Base-by-base conservation (phyloP, 2,888 invertebrate species). In the Andrena flavipes region DNA sequence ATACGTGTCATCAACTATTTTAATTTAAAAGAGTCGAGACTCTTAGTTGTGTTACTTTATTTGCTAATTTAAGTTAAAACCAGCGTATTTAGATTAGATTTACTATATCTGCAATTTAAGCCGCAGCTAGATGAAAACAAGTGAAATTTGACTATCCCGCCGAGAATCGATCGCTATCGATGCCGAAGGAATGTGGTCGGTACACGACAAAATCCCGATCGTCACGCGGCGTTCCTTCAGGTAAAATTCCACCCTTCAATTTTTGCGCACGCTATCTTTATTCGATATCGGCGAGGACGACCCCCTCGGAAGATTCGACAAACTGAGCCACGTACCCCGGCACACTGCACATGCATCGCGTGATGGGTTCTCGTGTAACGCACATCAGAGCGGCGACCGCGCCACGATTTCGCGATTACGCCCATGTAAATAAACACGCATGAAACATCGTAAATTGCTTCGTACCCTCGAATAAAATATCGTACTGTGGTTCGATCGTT, bases 401-500 rank as follows among this genome's bases (percentile, higher is more conserved):
- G 51, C 33, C 49, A 51, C 20, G 42, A 80, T 69, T 76, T 33
- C 62, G 49, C 10, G 74, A 68, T 63, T 59, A 67, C 42, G 29
- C 79, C 56, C 62, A 48, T 49, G 68, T 30, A 80, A 75, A 76
- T 67, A 67, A 81, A 71, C 70, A 76, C 75, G 56, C 59, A 48
- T 42, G 73, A 63, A 76, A 70, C 59, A 67, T 71, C 68, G 72
- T 74, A 77, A 82, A 82, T 85, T 82, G 78, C 81, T 70, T 65
- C 62, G 73, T 82, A 74, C 51, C 60, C 63, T 69, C 72, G 69
- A 87, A 84, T 30, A 72, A 82, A 84, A 81, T 85, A 76, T 76
- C 62, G 63, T 71, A 54, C 62, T 71, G 75, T 63, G 62, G 63
- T 82, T 82, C 68, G 49, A 67, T 63, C 80, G 69, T 60, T 73